Base-by-base conservation (phyloP, 2,113 vertebrate genomes). In the Percina caprodes region DNA sequence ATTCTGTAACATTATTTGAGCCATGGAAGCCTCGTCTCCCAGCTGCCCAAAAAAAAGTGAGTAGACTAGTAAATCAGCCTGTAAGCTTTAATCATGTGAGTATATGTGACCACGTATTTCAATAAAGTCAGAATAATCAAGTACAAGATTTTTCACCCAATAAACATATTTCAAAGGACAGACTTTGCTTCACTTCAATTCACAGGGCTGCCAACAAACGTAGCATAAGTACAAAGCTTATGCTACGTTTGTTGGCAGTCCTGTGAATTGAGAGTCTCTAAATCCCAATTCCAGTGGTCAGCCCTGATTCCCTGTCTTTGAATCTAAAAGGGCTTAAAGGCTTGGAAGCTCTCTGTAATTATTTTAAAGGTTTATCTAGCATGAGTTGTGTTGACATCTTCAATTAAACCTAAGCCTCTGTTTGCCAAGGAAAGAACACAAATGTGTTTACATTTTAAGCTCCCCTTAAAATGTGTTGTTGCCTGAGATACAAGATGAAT, bases 351-450 rank as follows among this genome's bases (percentile, higher is more conserved):
- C 51, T 82, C 52, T 75, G 82, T 88, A 79, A 92, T 91, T 86
- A 89, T 89, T 91, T 86, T 79, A 89, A 88, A 89, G 79, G 62
- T 92, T 87, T 88, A 91, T 86, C 80, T 77, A 10, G 39, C 62
- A 35, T 87, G 83, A 88, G 80, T 89, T 85, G 60, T 76, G 69
- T 72, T 78, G 85, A 89, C 80, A 86, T 88, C 76, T 72, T 85
- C 77, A 82, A 86, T 88, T 86, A 88, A 90, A 76, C 4, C 1
- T 16, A 76, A 82, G 68, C 68, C 48, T 49, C 1, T 7, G 4
- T 76, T 68, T 83, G 75, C 79, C 77, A 21, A n/a, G n/a, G 68
- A 82, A 61, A 75, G 51, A 70, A 68, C 39, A 46, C 45, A 70
- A 26, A 68, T 71, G 8, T 72, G 26, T 72, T 80, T 45, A 45